Percentiles rank a stretch among this genome's conserved stretches.
Evolutionary conservation across 2,797 vertebrate genomes (phyloP).

Genomic region (Champsocephalus gunnari): DNA sequence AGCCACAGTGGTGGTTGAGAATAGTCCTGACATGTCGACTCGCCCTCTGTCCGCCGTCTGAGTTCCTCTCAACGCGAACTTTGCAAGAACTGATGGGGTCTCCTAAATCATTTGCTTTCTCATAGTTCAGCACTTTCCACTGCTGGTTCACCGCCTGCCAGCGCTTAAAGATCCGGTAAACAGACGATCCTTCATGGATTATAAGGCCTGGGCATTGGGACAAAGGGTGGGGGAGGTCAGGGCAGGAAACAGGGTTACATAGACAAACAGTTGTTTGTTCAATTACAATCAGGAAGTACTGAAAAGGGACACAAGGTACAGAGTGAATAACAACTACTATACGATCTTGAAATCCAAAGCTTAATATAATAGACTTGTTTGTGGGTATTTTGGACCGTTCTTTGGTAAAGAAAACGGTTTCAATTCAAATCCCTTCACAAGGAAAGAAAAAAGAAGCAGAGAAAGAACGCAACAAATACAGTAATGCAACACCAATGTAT

Average conservation of each 20-base stretch:
- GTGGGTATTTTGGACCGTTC: constrained; percentile 12
- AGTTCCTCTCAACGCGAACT: constrained; percentile 81
- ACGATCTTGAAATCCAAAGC: constrained; percentile 32
- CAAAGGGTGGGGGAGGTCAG: constrained; percentile 25
- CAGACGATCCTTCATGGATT: constrained; percentile 91
- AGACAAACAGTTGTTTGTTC: constrained; percentile 58
- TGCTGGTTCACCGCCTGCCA: constrained; percentile 93
- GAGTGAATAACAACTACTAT: neutral
- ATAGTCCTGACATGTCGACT: constrained; percentile 88
- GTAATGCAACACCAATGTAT: neutral
- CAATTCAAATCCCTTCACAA: constrained; percentile 10
- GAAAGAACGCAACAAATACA: neutral
- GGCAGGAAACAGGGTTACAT: constrained; percentile 47
- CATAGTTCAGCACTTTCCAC: constrained; percentile 93
- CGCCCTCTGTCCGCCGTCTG: constrained; percentile 57
- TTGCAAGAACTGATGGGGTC: constrained; percentile 84
- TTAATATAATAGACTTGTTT: constrained; percentile 21
- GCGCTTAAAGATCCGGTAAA: constrained; percentile 92
- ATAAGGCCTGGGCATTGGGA: constrained; percentile 85
- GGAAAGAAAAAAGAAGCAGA: neutral
- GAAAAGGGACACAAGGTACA: constrained; percentile 16
- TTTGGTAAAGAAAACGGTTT: constrained; percentile 8
- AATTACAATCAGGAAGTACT: constrained; percentile 22
- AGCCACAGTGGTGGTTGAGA: constrained; percentile 90
- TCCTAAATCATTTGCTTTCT: constrained; percentile 89